Percentiles rank a stretch among this genome's conserved stretches.
Conservation (phyloP, 2,113 vertebrate genomes). For the Catharus minimus region DNA sequence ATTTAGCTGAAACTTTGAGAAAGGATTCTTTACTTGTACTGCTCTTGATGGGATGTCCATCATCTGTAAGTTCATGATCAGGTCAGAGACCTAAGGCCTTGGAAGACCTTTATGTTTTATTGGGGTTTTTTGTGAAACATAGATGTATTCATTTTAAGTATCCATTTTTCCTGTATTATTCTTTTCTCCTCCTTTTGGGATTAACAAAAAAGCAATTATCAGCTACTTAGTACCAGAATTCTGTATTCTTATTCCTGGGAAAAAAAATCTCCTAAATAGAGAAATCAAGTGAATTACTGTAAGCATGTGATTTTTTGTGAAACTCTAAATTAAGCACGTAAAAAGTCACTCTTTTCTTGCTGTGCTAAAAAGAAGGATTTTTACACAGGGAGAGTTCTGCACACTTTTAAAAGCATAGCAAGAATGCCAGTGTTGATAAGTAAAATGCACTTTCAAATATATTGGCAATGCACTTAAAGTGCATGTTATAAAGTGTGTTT, state of each 20-base stretch:
- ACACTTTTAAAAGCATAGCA: background rate
- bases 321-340: background rate
- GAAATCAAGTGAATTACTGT: background rate
- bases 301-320: background rate
- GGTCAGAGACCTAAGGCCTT: background rate
- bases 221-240: background rate
- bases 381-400: background rate
- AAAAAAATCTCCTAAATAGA: background rate
- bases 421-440: background rate
- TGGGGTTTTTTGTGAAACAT: rapidly evolving
- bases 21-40: background rate
- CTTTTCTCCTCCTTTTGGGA: background rate
- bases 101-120: background rate
- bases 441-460: background rate
- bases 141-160: background rate
- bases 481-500: background rate
- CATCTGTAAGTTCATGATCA: rapidly evolving
- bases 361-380: background rate
- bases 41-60: background rate
- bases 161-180: background rate
- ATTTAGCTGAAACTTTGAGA: background rate
- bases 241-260: background rate
- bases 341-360: background rate
- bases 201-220: background rate
- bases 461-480: background rate